Evolutionary conservation across 2,797 vertebrate genomes (phyloP), one percentile per base, ranked within the genome.

Genomic region (Dromococcyx pavoninus): DNA sequence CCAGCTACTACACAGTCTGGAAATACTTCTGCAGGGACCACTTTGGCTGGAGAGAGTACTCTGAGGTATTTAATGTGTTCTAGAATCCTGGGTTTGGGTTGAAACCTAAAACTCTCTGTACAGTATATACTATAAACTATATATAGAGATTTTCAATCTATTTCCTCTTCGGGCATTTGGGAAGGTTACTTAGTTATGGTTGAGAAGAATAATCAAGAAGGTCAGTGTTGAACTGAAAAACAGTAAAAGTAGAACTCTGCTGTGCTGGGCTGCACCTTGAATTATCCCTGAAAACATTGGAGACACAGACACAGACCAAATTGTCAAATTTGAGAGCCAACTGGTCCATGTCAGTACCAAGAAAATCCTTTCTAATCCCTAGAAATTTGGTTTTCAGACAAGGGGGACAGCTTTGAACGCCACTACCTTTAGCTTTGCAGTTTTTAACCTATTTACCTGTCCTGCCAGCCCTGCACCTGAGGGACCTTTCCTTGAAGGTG

Each of bases 21-120:
- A 99, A 99, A 70, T 99, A 99, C 98, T 99, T 99, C 98, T 99
- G 99, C 98, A 99, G 99, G 98, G 99, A 99, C 98, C 99, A 99
- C 98, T 99, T 99, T 96, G 99, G 99, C 98, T 99, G 99, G 99
- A 99, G 99, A 95, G 99, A 99, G 84, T 99, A 99, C 97, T 99
- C 99, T 0, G 99, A 99, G 99, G 99, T 99, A 98, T 94, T 51
- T 66, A 84, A 39, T 66, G 2, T 25, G 32, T 78, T 64, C 44
- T 51, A 62, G 11, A 50, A 10, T 9, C 48, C 73, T 73, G 25
- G 62, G 32, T 10, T 57, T 9, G 51, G n/a, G 7, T 22, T n/a
- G 32, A 8, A 30, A 9, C 33, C 22, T 53, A 11, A 6, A 27
- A 2, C 24, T 17, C 10, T 10, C 6, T 5, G 0, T 5, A 3